Evolutionary conservation across 2,113 vertebrate genomes (phyloP), one percentile per base, ranked within the genome.

Genomic region (Charadrius vociferus): DNA sequence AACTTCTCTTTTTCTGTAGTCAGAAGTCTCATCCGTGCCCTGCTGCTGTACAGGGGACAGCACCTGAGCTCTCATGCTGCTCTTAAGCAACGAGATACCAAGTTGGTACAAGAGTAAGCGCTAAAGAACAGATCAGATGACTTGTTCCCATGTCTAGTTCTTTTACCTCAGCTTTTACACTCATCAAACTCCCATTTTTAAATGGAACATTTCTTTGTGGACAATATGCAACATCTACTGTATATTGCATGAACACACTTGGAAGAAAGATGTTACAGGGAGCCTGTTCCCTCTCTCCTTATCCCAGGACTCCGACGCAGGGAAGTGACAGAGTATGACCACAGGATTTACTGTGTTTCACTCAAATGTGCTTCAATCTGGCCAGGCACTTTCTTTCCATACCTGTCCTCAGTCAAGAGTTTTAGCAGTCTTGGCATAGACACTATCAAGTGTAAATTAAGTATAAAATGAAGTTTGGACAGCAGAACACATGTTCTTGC

Each of bases 141-240:
- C n/a, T 75, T 29, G 4, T 30, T 79, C 23, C 47, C 23, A 14
- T 30, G 37, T 12, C 47, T 37, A n/a, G 3, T 6, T 63, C 43
- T 91, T 67, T 37, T 7, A 49, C 19, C 24, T 77, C 17, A 65
- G 7, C 8, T 39, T 36, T 73, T 39, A 21, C 5, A 18, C 12
- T 30, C 21, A 32, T 3, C n/a, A 59, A 6, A 6, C 8, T 50
- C n/a, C 3, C 19, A 39, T 29, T 89, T 74, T 58, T 21, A 62
- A 81, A 55, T 7, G 5, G 16, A 50, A 20, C 2, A 32, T 34
- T 43, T 59, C 3, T 30, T 71, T 58, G 45, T 34, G 37, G 77
- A 49, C 1, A 0, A 43, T 11, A 18, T 0, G 2, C 4, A 41
- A 61, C 74, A 78, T 62, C 16, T 32, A 6, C 30, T 3, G 7